Base-by-base conservation (phyloP, 2,888 invertebrate genomes). In the Penaeus monodon region DNA sequence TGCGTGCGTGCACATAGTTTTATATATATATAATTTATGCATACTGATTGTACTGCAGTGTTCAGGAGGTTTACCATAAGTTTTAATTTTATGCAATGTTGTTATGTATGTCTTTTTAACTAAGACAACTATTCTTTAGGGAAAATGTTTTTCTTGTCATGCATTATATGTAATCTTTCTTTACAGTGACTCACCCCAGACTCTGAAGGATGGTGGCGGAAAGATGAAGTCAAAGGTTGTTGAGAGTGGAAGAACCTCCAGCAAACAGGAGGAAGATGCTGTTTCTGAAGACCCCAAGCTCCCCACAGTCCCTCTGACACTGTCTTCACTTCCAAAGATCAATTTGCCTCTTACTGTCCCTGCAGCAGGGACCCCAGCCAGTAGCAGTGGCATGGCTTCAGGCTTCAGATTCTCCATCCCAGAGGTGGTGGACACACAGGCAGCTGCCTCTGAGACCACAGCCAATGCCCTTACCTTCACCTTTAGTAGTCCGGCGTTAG, bases 321-420 rank as follows among this genome's bases (percentile, higher is more conserved):
- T 84, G 38, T 24, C 83, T 38, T 79, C 88, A 38, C 78, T 88
- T 22, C 85, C 88, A 0, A 85, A 74, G 49, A 81, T 85, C n/a
- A 70, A 68, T 74, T 29, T 86, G 27, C 44, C 63, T 64, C 65
- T 66, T 10, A 24, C 68, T 12, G 29, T 66, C 29, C 57, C 66
- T 6, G 33, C 66, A 64, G 29, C 24, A 17, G 63, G 68, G 33
- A 38, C 57, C 38, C 85, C 63, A 17, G 7, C 73, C 33, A 80
- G 64, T n/a, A 29, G 7, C 29, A 77, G 29, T 77, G n/a, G 29
- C 33, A 68, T 80, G 79, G 64, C 78, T 27, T 44, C 64, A 44
- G 86, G 86, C 29, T 86, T 86, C 64, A 86, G 73, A 49, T 86
- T 86, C 38, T 82, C 86, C 24, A 78, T 49, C 8, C 86, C 86